phyloP scores from a whole-genome alignment of 2,797 vertebrate species.

The Anniella stebbinsi region DNA sequence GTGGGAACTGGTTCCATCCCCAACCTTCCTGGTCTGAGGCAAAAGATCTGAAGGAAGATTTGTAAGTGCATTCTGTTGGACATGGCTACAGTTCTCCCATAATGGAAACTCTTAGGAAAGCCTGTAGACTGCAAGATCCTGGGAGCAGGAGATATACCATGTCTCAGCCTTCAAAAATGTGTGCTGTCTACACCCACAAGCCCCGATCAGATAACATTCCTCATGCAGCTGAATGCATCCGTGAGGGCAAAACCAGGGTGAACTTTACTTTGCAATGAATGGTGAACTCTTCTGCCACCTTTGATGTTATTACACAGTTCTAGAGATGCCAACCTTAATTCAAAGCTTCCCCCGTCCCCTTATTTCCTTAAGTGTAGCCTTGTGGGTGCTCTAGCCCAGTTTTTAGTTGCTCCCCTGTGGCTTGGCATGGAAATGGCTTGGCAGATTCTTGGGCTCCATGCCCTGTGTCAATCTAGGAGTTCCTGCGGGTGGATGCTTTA shows the following conservation, averaged over 20 bases:
- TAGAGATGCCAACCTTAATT: not conserved
- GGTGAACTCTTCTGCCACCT: not conserved
- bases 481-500: conserved; percentile 27
- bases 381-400: not conserved
- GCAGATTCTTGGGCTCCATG: conserved; percentile 18
- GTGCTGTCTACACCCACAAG: not conserved
- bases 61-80: not conserved
- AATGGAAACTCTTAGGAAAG: not conserved
- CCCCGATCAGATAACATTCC: not conserved
- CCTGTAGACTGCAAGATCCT: not conserved
- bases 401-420: conserved; percentile 40
- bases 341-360: not conserved
- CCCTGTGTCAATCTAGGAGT: conserved; percentile 29
- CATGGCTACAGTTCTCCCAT: not conserved
- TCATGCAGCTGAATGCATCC: not conserved
- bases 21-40: not conserved
- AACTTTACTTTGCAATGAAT: not conserved
- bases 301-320: not conserved
- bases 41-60: not conserved
- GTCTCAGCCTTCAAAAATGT: not conserved
- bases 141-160: not conserved
- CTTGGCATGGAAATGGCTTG: conserved; percentile 53
- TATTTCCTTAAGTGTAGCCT: not conserved
- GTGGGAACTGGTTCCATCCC: not conserved
- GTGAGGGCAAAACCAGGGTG: not conserved